Base-by-base conservation (phyloP, 1,140 invertebrate species). In the Drosophila bocki region DNA sequence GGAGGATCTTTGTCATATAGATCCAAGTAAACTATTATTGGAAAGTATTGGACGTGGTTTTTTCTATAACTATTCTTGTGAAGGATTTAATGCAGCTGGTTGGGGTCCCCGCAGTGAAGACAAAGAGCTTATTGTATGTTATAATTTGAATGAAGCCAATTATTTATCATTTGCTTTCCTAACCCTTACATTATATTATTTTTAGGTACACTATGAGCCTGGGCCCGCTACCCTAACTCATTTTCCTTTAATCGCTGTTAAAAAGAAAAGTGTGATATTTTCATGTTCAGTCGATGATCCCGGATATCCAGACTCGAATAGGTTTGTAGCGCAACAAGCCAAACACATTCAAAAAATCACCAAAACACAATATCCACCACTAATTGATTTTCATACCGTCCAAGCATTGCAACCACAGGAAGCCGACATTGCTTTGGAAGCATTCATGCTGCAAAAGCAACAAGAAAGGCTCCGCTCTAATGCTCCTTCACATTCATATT, bases 51-150 rank as follows among this genome's bases (percentile, higher is more conserved):
- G 95, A 8, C 95, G 97, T 65, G 95, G 95, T 54, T 97, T 98
- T 91, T 97, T 98, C 71, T 98, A 97, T n/a, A 98, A 98, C 93
- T 98, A 98, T 93, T 97, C 97, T 0, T 98, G 98, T 92, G 95
- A 96, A 82, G 97, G 97, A 3, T 95, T 95, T 85, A 98, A 98
- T 93, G 95, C 95, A 13, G 97, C 97, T 15, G 97, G 97, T 12
- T 98, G 97, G 96, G 97, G 97, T 37, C 94, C 95, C 12, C 93
- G 95, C 69, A 97, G 97, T 8, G 93, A 95, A 29, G 95, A 95
- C 58, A 95, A 95, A 11, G 95, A 97, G 77, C 94, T 98, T 11
- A 77, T 91, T 76, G 91, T 92, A 53, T 33, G 82, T 67, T 19
- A 8, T 15, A 15, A n/a, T 12, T 13, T 12, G 7, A 7, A 15